A percentile compares a stretch with the other conserved stretches of the same genome.
These are phyloP conservation scores for Entomobrya proxima DNA, from an alignment of 2,888 invertebrate species.

Conservation along the genomic window DNA sequence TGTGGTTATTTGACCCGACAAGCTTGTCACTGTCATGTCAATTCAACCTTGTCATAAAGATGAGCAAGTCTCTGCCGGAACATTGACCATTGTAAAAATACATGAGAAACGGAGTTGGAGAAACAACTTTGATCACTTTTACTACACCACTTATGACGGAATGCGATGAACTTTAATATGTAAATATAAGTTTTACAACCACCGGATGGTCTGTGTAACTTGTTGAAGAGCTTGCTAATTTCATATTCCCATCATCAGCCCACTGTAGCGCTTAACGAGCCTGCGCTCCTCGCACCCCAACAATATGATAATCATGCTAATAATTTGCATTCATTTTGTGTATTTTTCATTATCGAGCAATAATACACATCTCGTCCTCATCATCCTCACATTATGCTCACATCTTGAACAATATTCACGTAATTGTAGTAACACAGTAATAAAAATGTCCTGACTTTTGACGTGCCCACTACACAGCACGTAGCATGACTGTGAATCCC, in stretches of 20 bases:
- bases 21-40: slow-evolving; percentile 61
- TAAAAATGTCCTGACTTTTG: slow-evolving; percentile 48
- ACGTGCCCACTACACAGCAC: neutral
- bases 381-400: slow-evolving; percentile 43
- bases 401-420: slow-evolving; percentile 37
- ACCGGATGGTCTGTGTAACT: slow-evolving; percentile 30
- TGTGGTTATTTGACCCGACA: slow-evolving; percentile 48
- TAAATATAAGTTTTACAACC: neutral
- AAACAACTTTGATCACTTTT: neutral
- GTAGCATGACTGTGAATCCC: neutral
- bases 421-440: slow-evolving; percentile 51
- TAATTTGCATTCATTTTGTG: slow-evolving; percentile 55
- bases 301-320: neutral
- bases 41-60: slow-evolving; percentile 42
- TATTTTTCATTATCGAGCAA: slow-evolving; percentile 41
- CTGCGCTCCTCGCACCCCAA: neutral
- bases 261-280: neutral
- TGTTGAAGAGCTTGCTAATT: slow-evolving; percentile 45
- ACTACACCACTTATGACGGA: neutral
- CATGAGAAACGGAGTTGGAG: neutral
- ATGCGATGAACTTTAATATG: neutral
- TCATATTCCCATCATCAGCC: neutral
- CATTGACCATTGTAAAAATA: neutral
- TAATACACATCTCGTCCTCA: slow-evolving; percentile 25
- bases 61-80: slow-evolving; percentile 4